phyloP scores from a whole-genome alignment of 2,113 vertebrate genomes.

The Hemiscyllium ocellatum region DNA sequence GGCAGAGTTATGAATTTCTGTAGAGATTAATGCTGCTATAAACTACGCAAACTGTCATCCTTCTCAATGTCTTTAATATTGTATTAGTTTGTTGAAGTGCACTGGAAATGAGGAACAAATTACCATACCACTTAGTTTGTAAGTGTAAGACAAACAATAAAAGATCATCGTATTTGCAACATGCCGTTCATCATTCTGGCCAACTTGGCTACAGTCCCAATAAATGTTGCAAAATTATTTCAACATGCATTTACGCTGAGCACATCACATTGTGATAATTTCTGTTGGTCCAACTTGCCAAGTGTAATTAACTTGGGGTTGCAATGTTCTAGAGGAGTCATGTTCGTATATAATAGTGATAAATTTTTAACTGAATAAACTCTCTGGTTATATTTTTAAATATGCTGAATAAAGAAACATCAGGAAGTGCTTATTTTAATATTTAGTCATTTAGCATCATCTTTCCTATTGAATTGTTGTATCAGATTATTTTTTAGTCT shows the following conservation, averaged over 20 bases:
- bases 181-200: slow-evolving; percentile 12
- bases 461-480: not conserved
- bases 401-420: not conserved
- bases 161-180: slow-evolving; percentile 15
- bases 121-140: not conserved
- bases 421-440: not conserved
- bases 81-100: not conserved
- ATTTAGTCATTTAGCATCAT: not conserved
- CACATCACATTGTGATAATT: not conserved
- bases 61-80: slow-evolving; percentile 23
- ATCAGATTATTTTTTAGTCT: not conserved
- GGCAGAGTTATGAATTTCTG: not conserved
- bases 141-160: slow-evolving; percentile 17
- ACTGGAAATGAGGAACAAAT: slow-evolving; percentile 8
- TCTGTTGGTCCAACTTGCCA: not conserved
- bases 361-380: not conserved
- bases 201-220: not conserved
- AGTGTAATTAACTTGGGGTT: not conserved
- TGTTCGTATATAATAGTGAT: not conserved
- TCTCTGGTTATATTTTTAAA: not conserved
- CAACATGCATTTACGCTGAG: not conserved
- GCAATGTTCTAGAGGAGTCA: not conserved
- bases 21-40: not conserved
- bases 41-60: not conserved
- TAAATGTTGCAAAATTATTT: slow-evolving; percentile 33